Evolutionary conservation across 1,140 invertebrate species (phyloP), one percentile per base, ranked within the genome.

Genomic region (Orius insidiosus): DNA sequence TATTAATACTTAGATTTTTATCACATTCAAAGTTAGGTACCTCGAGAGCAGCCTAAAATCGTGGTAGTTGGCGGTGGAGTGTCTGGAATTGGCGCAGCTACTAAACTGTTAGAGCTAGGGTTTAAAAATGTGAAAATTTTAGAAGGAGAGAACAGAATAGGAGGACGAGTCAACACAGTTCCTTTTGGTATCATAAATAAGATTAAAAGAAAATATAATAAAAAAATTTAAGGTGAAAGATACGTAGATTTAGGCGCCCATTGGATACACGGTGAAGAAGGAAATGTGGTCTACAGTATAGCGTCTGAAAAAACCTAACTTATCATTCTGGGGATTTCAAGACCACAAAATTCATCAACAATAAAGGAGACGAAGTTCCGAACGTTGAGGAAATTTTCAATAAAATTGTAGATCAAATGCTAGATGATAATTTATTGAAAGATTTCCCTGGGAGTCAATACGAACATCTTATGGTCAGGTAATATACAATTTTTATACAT

Each of bases 191-290:
- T 13, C 3, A 36, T 3, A 36, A 4, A 4, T 36, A n/a, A n/a
- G n/a, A n/a, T n/a, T n/a, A n/a, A n/a, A n/a, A n/a, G 24, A 24
- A 24, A 24, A 24, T 24, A 24, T 24, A 24, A 24, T 24, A 44
- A 24, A 40, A 16, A 31, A n/a, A 55, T 58, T 54, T 24, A 32
- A 62, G 67, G 59, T 2, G 68, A 72, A 4, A 67, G 67, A 50
- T 60, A 69, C 14, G 62, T 88, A 5, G 87, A 93, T 60, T 50
- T 89, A 10, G 86, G 87, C 4, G 85, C 81, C 14, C 80, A 88
- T 55, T 85, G 80, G 79, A 69, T 86, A 53, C 85, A 90, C 55
- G 85, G 86, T 10, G 72, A 86, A 58, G 63, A 73, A 49, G 68
- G 64, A 13, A 84, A 88, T 62, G 56, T 68, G 8, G 73, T 82